Evolutionary conservation across 1,140 invertebrate species (phyloP).

Genomic region (Macrobrachium rosenbergii): DNA sequence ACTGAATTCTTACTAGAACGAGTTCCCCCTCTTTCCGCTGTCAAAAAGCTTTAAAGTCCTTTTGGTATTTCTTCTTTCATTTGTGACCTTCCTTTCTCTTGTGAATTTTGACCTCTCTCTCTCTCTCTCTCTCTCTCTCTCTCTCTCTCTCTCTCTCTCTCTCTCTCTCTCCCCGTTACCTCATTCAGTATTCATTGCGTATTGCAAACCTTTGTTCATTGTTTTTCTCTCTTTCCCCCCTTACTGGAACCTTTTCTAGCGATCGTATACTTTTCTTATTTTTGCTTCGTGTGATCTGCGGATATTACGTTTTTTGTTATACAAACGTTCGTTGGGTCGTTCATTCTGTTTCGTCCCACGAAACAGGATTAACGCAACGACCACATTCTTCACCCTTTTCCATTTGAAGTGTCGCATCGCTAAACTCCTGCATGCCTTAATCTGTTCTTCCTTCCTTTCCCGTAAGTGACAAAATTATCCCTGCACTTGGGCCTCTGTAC

Average conservation of each 20-base stretch:
- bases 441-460: background rate
- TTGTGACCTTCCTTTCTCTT: background rate
- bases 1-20: too few relatives aligned
- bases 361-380: too few relatives aligned
- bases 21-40: background rate
- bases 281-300: too few relatives aligned
- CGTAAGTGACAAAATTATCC: background rate
- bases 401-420: background rate
- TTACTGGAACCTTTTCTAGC: too few relatives aligned
- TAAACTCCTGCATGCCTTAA: background rate
- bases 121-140: slow-evolving; percentile 20
- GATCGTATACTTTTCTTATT: too few relatives aligned
- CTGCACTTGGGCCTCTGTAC: background rate
- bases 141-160: slow-evolving; percentile 15
- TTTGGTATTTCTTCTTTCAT: background rate
- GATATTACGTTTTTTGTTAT: too few relatives aligned
- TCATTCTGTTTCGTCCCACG: too few relatives aligned
- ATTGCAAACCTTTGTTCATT: too few relatives aligned
- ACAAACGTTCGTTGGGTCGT: too few relatives aligned
- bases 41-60: background rate
- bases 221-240: too few relatives aligned
- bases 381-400: background rate
- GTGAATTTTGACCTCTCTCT: background rate
- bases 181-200: background rate
- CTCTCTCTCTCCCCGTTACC: background rate